Percentiles rank a stretch among this genome's conserved stretches.
Evolutionary conservation across 2,888 invertebrate species (phyloP).

Genomic region (Drosophila neotestacea): DNA sequence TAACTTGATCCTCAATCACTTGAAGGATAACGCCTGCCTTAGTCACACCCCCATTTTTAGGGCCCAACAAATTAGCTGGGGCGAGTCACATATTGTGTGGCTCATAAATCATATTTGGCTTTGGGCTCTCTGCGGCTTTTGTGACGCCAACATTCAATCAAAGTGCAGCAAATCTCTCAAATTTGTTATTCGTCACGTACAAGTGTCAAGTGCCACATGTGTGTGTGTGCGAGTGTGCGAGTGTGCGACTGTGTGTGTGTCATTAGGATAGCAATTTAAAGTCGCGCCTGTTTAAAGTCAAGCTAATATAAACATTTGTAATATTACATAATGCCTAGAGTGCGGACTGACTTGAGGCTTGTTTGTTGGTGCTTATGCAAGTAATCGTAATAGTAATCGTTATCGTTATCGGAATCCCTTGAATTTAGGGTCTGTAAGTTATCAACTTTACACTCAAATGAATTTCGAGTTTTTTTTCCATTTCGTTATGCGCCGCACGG

Average conservation of each 20-base stretch:
- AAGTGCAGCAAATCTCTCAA: slow-evolving; percentile 74
- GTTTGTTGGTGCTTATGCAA: slow-evolving; percentile 39
- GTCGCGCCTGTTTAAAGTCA: slow-evolving; percentile 26
- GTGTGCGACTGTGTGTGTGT: slow-evolving; percentile 6
- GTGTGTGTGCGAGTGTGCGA: slow-evolving; percentile 5
- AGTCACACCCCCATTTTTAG: not conserved
- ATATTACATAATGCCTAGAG: slow-evolving; percentile 19
- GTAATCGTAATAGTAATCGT: slow-evolving; percentile 46
- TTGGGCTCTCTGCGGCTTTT: slow-evolving; percentile 33
- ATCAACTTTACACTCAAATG: slow-evolving; percentile 81
- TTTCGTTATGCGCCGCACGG: slow-evolving; percentile 49
- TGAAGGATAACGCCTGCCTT: not conserved
- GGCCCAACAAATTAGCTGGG: slow-evolving; percentile 43
- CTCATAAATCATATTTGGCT: slow-evolving; percentile 75
- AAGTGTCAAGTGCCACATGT: slow-evolving; percentile 52
- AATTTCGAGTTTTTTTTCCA: slow-evolving; percentile 40
- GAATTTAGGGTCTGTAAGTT: slow-evolving; percentile 42
- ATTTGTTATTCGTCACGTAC: slow-evolving; percentile 77
- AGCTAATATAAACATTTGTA: slow-evolving; percentile 35
- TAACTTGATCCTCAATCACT: slow-evolving; percentile 31
- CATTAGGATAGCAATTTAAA: slow-evolving; percentile 46
- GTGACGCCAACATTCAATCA: slow-evolving; percentile 70
- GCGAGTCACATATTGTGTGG: slow-evolving; percentile 25
- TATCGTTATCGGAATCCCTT: slow-evolving; percentile 39
- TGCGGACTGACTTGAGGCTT: slow-evolving; percentile 15